Conservation (phyloP, 2,113 vertebrate genomes). For the Eretmochelys imbricata region DNA sequence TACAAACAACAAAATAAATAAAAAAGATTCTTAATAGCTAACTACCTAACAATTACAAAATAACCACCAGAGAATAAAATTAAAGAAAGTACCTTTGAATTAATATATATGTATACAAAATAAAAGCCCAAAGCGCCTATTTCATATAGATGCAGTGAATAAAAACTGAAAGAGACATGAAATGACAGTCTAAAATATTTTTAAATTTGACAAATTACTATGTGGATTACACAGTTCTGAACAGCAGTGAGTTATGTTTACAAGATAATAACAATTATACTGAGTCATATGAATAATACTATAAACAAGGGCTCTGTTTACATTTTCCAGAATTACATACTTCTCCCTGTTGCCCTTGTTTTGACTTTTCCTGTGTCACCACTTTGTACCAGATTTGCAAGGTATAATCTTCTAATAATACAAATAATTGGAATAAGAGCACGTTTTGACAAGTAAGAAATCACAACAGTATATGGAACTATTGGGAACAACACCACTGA, state of each 20-base stretch:
- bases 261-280: background rate
- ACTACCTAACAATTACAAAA: background rate
- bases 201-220: background rate
- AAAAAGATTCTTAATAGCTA: background rate
- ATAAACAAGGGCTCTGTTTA: background rate
- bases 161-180: background rate
- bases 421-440: background rate
- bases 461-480: slow-evolving; percentile 2
- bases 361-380: slow-evolving; percentile 29
- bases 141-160: background rate
- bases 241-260: background rate
- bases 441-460: slow-evolving; percentile 26
- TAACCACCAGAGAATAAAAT: background rate
- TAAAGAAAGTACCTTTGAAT: background rate
- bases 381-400: slow-evolving; percentile 18
- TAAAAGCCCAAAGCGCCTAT: background rate
- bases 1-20: background rate
- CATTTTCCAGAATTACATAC: background rate
- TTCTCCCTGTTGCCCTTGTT: background rate
- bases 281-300: background rate
- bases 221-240: background rate
- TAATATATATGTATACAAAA: background rate
- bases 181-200: background rate
- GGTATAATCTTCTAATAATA: background rate
- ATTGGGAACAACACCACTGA: slow-evolving; percentile 18